Conservation (phyloP, 2,888 invertebrate genomes). For the Cartodere bifasciata region DNA sequence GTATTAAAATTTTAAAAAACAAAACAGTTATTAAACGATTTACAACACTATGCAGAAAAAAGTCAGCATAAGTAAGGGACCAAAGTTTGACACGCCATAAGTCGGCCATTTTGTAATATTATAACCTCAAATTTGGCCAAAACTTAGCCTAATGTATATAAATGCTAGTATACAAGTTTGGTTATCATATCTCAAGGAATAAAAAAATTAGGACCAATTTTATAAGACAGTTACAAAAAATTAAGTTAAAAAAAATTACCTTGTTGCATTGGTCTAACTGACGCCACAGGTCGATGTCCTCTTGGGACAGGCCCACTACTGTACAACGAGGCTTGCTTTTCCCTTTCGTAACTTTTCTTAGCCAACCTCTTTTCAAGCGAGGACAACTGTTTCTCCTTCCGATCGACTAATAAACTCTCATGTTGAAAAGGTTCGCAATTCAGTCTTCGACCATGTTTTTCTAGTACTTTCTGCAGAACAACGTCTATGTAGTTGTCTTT, state of each 20-base stretch:
- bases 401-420: conserved; percentile 85
- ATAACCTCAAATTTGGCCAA: too few species aligned
- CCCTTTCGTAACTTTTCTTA: conserved; percentile 84
- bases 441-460: conserved; percentile 47
- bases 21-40: too few species aligned
- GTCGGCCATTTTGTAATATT: too few species aligned
- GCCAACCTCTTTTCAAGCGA: conserved; percentile 88
- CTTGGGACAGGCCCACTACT: conserved; percentile 23
- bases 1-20: too few species aligned
- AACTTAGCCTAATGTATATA: too few species aligned
- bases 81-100: too few species aligned
- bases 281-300: conserved; percentile 39
- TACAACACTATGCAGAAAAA: too few species aligned
- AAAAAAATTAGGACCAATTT: too few species aligned
- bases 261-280: conserved; percentile 70
- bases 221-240: too few species aligned
- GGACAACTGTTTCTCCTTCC: conserved; percentile 88
- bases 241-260: conserved; percentile 19
- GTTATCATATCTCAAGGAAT: too few species aligned
- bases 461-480: conserved; percentile 63
- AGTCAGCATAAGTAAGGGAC: too few species aligned
- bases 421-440: conserved; percentile 89
- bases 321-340: conserved; percentile 61
- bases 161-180: too few species aligned
- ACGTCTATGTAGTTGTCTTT: conserved; percentile 69